Base-by-base conservation (phyloP, 2,888 invertebrate species). In the Smittia sp. region DNA sequence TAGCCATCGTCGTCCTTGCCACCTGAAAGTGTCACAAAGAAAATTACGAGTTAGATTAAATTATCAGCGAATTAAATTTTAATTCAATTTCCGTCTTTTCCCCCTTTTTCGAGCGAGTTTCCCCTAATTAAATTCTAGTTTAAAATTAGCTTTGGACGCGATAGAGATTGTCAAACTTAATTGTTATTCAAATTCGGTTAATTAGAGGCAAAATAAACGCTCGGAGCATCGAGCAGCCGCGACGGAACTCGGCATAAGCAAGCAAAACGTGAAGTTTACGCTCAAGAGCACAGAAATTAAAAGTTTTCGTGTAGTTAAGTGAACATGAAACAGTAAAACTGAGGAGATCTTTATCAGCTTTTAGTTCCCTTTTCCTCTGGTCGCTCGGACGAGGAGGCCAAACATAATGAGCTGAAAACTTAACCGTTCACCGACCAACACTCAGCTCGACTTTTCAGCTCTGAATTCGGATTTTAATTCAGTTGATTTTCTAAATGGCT, bases 1-100 rank as follows among this genome's bases (percentile, higher is more conserved):
- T 83, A 82, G 65, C 82, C 90, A 76, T 93, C 93, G 78, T 93
- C 93, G 79, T 93, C 93, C 83, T 92, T 92, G 80, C 89, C 92
- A 81, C 93, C 93, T 93, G 86, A 18, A 58, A 58, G 58, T 46
- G 46, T 46, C 46, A 46, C 46, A 15, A 46, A 15, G 15, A 46
- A 46, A 32, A 32, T 32, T 32, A 32, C 32, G 24, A 39, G 25
- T 58, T 58, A 46, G 46, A 13, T 13, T 13, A 15, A 46, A 46
- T 46, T 46, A 46, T 46, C n/a, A n/a, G 4, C 15, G n/a, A 46
- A 46, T 46, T 46, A 46, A 15, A 46, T 11, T 46, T 68, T 68
- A 13, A 68, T 38, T 27, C 52, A 32, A 52, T 46, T 46, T 7
- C 39, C 68, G 15, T 41, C 46, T 41, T 41, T 68, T 68, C 68